Conservation (phyloP, 2,113 vertebrate genomes). For the Puma concolor region DNA sequence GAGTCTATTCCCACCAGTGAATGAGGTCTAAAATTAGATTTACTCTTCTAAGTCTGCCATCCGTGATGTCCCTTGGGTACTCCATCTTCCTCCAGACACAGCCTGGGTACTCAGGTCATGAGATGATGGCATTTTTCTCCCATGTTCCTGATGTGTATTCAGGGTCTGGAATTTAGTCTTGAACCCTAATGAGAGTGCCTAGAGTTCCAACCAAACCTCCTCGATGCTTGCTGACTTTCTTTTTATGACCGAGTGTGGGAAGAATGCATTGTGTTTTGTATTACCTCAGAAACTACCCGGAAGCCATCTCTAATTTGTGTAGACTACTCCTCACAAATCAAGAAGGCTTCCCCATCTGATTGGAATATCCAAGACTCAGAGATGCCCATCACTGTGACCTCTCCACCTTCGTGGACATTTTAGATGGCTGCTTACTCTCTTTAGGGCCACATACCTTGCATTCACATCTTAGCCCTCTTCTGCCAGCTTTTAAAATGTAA, state of each 20-base stretch:
- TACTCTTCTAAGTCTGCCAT: background rate
- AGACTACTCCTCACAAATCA: background rate
- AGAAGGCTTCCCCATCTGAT: background rate
- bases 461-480: background rate
- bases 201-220: background rate
- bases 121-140: background rate
- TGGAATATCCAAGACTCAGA: background rate
- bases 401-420: background rate
- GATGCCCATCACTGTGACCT: background rate
- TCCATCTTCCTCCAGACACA: background rate
- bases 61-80: background rate
- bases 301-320: background rate
- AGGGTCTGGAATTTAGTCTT: background rate
- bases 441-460: background rate
- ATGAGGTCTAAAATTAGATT: background rate
- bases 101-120: background rate
- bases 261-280: background rate
- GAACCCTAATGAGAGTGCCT: background rate
- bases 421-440: background rate
- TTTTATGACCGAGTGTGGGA: background rate
- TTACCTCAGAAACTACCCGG: background rate
- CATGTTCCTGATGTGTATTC: background rate
- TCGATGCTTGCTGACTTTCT: background rate
- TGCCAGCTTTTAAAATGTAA: background rate
- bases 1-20: background rate